Conservation (phyloP, 1,140 invertebrate species). For the Temnothorax longispinosus region DNA sequence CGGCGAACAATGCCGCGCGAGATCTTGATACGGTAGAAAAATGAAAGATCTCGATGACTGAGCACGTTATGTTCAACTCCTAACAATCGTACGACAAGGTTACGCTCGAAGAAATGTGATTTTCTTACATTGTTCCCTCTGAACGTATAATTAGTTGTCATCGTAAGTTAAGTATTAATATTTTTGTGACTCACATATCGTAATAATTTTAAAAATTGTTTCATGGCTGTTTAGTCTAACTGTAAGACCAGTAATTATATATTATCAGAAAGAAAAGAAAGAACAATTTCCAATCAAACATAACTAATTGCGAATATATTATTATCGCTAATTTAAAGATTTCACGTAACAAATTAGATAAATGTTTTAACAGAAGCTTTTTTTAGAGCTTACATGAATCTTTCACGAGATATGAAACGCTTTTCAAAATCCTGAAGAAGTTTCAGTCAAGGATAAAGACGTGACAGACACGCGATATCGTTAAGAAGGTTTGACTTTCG, state of each 20-base stretch:
- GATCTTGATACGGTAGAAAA: slow-evolving; percentile 40
- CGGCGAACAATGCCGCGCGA: slow-evolving; percentile 31
- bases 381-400: not conserved
- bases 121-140: not conserved
- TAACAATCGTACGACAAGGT: slow-evolving; percentile 6
- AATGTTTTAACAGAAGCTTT: not conserved
- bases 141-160: not conserved
- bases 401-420: not conserved
- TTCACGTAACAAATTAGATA: not conserved
- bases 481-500: slow-evolving; percentile 17
- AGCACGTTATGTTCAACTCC: slow-evolving; percentile 18
- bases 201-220: not conserved
- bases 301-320: not conserved
- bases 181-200: not conserved
- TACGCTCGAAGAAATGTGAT: not conserved
- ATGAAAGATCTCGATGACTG: slow-evolving; percentile 20
- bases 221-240: not conserved
- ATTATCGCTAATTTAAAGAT: not conserved
- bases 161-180: not conserved
- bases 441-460: not conserved
- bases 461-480: not conserved
- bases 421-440: not conserved
- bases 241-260: not conserved
- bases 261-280: not conserved
- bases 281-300: not conserved